Base-by-base conservation (phyloP, 2,113 vertebrate genomes). In the Daphoenositta chrysoptera region DNA sequence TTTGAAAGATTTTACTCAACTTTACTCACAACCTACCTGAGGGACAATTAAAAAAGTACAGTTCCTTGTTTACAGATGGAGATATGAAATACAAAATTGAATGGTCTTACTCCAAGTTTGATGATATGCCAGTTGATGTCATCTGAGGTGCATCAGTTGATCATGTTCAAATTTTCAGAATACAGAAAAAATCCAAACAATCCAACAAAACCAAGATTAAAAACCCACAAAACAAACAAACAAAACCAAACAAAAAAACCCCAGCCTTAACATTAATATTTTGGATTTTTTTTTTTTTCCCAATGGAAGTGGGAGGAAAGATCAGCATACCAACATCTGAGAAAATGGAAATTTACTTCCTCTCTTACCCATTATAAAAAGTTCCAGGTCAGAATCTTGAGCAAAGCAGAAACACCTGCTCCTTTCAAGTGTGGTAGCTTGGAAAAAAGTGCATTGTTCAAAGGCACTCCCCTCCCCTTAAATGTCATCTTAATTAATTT, bases 111-210 rank as follows among this genome's bases (percentile, higher is more conserved):
- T 78, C 31, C 31, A 77, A 33, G 68, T 68, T n/a, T 72, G 24
- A 40, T 77, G 10, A 30, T 61, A 28, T 1, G 1, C 11, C 1
- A 1, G 8, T 56, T 90, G 33, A 31, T 14, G n/a, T 40, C 0
- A 0, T 57, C 37, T 77, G 35, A 78, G 22, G 30, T 79, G 19
- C 15, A 21, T 51, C 44, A 56, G 19, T 23, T 70, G 23, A 47
- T 44, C 28, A 60, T 42, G 27, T 86, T 89, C 45, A 79, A 48
- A 11, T 72, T 68, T 80, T 72, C 13, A 54, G 48, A 69, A 87
- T 31, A 37, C 19, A 28, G 27, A 35, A 44, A 58, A 45, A 26
- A 13, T 35, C 13, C 20, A 20, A 31, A 71, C 15, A 16, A 20
- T 9, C 39, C 27, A 6, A 31, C 31, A 54, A 80, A 65, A 54